Conservation (phyloP, 2,113 vertebrate species). For the Regulus satrapa region DNA sequence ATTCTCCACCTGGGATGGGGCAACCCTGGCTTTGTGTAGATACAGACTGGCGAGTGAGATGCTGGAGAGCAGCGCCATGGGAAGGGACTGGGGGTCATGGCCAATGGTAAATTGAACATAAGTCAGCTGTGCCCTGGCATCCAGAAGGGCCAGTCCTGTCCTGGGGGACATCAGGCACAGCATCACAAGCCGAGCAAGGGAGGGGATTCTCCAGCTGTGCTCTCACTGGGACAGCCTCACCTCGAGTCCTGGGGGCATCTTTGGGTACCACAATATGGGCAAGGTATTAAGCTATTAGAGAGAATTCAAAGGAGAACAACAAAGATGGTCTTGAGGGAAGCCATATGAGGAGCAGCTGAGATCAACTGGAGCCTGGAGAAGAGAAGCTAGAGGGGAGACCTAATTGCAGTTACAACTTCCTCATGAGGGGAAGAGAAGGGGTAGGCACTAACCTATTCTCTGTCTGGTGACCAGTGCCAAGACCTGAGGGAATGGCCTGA, state of each 20-base stretch:
- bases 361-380: not conserved
- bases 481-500: not conserved
- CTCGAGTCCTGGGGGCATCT: accelerated
- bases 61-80: accelerated
- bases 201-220: not conserved
- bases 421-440: not conserved
- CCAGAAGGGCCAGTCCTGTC: accelerated
- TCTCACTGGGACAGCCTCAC: accelerated
- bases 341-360: accelerated
- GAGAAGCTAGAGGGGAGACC: not conserved
- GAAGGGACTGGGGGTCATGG: not conserved
- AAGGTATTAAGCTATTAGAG: not conserved
- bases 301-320: not conserved
- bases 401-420: not conserved
- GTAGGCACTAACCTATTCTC: not conserved
- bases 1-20: not conserved
- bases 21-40: not conserved
- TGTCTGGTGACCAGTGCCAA: not conserved
- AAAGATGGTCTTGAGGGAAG: not conserved
- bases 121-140: not conserved
- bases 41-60: not conserved
- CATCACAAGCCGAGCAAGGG: accelerated
- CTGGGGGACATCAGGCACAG: not conserved
- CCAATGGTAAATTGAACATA: accelerated
- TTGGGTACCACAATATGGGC: accelerated